Evolutionary conservation across 2,888 invertebrate species (phyloP).

Genomic region (Clepsis dumicolana): DNA sequence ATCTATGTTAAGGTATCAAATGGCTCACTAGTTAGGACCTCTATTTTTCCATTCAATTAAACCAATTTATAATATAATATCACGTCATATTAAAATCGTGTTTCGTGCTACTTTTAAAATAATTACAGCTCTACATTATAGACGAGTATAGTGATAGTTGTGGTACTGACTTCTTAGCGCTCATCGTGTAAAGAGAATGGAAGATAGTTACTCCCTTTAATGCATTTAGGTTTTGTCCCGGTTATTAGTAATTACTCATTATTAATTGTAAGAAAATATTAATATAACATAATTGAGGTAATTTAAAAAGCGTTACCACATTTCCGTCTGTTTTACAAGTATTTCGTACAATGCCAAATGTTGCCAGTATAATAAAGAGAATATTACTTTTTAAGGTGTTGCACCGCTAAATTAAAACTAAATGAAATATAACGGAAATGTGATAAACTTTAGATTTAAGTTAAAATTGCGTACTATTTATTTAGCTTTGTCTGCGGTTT

Average conservation of each 20-base stretch:
- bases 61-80: conserved; percentile 27
- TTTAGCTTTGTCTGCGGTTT: conserved; percentile 61
- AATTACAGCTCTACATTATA: conserved; percentile 10
- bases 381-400: conserved; percentile 45
- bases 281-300: conserved; percentile 59
- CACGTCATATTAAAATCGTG: conserved; percentile 23
- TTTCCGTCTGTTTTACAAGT: conserved; percentile 59
- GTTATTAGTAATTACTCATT: conserved; percentile 63
- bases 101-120: conserved; percentile 17
- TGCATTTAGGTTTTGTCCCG: conserved; percentile 74
- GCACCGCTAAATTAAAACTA: conserved; percentile 38
- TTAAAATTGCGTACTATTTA: conserved; percentile 60
- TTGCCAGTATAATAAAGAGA: conserved; percentile 60
- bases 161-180: conserved; percentile 73
- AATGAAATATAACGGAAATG: conserved; percentile 59
- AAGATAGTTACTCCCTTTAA: conserved; percentile 63
- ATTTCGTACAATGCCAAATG: conserved; percentile 58
- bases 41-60: conserved; percentile 50
- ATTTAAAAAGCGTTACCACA: conserved; percentile 60
- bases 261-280: conserved; percentile 61
- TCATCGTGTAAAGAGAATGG: conserved; percentile 65
- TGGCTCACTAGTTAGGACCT: conserved; percentile 54
- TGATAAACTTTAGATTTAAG: conserved; percentile 61
- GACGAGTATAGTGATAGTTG: conserved; percentile 63
- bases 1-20: conserved; percentile 54